Evolutionary conservation across 2,888 invertebrate genomes (phyloP), one percentile per base, ranked within the genome.

Genomic region (Onchidella celtica): DNA sequence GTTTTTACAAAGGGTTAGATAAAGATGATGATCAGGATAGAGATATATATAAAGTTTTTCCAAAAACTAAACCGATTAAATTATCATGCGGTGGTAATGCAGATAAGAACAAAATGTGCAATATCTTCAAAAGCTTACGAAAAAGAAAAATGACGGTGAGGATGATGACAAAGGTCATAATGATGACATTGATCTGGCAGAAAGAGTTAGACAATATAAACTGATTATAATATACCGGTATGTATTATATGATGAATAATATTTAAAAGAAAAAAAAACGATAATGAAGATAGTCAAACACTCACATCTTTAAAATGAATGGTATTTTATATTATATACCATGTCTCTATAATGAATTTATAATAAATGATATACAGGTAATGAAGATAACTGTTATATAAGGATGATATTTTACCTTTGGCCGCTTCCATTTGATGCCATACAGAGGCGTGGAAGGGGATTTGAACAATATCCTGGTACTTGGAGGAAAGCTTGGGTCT

Each of bases 401-500:
- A 29, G 17, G n/a, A 34, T 36, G 21, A 21, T 32, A n/a, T 36
- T 29, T 38, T 3, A 69, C 69, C 69, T 69, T 69, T n/a, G 69
- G 40, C 3, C 69, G n/a, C 47, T 47, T 21, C 69, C 69, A 69
- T 24, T 40, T 21, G 6, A 69, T 47, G n/a, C 40, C 40, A 47
- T n/a, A 38, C 4, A 11, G 27, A 0, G 40, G 40, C 29, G n/a
- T n/a, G 3, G 38, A 17, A 24, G n/a, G 21, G 3, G 38, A 17
- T 6, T 27, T 69, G 47, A 68, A 72, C 32, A 81, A 38, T 6
- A 69, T 34, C n/a, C 70, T 69, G 34, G 70, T 38, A 77, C 65
- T 59, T 9, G 81, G 76, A 1, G 76, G 81, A 57, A 81, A 81
- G 65, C 65, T 63, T 1, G 76, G 61, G 21, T 81, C 81, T 36